These are phyloP conservation scores for Calvadosia cruxmelitensis DNA, from an alignment of 30 jellyfish, hydroid and myxozoan species.

Conservation along the genomic window DNA sequence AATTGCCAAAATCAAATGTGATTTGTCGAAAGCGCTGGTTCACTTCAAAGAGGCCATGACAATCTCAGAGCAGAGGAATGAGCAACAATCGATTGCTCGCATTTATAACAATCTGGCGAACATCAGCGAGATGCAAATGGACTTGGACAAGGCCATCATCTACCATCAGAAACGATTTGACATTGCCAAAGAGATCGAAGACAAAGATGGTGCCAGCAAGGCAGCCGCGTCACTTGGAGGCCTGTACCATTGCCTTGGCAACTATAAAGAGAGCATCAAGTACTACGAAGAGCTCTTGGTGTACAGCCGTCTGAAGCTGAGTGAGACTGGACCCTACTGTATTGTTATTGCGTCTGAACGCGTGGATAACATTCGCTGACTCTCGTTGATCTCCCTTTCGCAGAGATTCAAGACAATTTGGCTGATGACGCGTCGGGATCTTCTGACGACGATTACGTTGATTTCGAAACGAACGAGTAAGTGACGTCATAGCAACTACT, in stretches of 20 bases:
- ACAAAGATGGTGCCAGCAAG: slow-evolving; percentile 54
- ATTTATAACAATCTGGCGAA: slow-evolving; percentile 71
- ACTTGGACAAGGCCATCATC: slow-evolving; percentile 57
- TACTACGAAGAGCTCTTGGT: slow-evolving; percentile 40
- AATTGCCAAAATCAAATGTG: slow-evolving; percentile 46
- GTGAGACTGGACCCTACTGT: too few relatives aligned
- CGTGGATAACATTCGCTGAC: too few relatives aligned
- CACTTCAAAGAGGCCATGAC: slow-evolving; percentile 53
- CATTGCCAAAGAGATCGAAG: slow-evolving; percentile 53
- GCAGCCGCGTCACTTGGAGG: slow-evolving; percentile 64
- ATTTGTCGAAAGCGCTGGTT: slow-evolving; percentile 39
- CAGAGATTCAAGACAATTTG: slow-evolving; percentile 55
- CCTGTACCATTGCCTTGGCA: slow-evolving; percentile 37
- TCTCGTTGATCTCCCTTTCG: not conserved
- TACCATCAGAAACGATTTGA: slow-evolving; percentile 45
- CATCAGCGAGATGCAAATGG: slow-evolving; percentile 58
- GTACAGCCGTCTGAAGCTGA: slow-evolving; percentile 31
- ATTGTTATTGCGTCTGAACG: too few relatives aligned
- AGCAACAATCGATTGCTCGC: slow-evolving; percentile 50
- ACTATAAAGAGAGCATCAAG: slow-evolving; percentile 37
- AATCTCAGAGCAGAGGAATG: slow-evolving; percentile 54
- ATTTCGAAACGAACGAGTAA: slow-evolving; percentile 72
- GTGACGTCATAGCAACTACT: too few relatives aligned
- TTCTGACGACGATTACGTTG: slow-evolving; percentile 81
- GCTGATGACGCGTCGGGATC: slow-evolving; percentile 92